Conservation (phyloP, 1,140 invertebrate genomes). For the Zaprionus davidi region DNA sequence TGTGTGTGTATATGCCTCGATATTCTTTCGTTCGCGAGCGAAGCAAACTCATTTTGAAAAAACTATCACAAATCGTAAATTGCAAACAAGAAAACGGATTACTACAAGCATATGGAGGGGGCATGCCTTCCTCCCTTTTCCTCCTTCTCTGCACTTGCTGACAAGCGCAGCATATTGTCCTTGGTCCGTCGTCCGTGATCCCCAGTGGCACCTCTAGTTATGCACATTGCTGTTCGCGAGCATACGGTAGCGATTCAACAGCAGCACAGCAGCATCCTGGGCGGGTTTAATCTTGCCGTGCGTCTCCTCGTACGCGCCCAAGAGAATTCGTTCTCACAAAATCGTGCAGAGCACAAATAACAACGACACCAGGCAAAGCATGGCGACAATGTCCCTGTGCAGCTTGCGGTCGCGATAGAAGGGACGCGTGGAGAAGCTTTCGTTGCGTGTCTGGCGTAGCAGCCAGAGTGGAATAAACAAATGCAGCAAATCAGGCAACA, state of each 20-base stretch:
- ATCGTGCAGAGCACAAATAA: conserved; percentile 80
- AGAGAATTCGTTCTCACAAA: conserved; percentile 80
- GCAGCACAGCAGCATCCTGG: conserved; percentile 61
- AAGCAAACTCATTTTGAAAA: conserved; percentile 26
- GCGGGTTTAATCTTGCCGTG: conserved; percentile 69
- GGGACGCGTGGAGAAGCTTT: conserved; percentile 73
- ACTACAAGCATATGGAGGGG: conserved; percentile 57
- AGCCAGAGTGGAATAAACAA: conserved; percentile 87
- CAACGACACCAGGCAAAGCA: conserved; percentile 78
- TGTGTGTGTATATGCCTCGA: conserved; percentile 42
- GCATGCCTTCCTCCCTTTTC: neutral
- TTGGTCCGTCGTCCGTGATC: conserved; percentile 15
- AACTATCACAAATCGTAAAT: conserved; percentile 72
- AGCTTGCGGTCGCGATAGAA: conserved; percentile 79
- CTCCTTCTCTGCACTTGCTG: conserved; percentile 49
- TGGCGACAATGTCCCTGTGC: conserved; percentile 79
- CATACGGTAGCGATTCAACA: conserved; percentile 73
- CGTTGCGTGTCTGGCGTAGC: conserved; percentile 70
- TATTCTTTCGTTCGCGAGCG: conserved; percentile 41
- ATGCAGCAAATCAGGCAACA: conserved; percentile 90
- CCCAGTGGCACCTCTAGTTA: conserved; percentile 42
- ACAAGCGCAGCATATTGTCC: conserved; percentile 68
- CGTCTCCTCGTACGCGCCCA: conserved; percentile 67
- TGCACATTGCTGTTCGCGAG: conserved; percentile 69
- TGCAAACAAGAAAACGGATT: conserved; percentile 53